These are phyloP conservation scores for Gobius niger DNA, from an alignment of 2,113 vertebrate species.

Conservation along the genomic window DNA sequence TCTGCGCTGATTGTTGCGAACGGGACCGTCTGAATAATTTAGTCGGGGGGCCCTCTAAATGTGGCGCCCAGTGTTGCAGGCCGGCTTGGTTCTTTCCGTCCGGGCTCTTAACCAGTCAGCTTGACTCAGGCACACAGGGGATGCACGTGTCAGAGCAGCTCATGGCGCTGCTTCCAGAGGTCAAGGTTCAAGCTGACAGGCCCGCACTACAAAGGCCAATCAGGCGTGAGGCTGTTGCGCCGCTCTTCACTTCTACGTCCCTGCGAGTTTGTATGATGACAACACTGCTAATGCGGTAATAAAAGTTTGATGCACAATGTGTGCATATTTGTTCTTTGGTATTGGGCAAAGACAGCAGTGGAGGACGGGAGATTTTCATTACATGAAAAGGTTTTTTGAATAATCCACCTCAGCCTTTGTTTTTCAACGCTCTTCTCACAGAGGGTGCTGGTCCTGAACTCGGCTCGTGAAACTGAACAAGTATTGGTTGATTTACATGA, in stretches of 20 bases:
- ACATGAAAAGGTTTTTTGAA: slow-evolving; percentile 67
- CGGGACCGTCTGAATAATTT: slow-evolving; percentile 75
- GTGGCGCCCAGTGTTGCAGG: slow-evolving; percentile 51
- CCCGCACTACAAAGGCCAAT: slow-evolving; percentile 48
- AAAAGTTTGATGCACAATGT: slow-evolving; percentile 61
- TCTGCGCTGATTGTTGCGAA: slow-evolving; percentile 66
- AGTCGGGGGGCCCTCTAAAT: slow-evolving; percentile 66
- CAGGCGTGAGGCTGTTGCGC: slow-evolving; percentile 60
- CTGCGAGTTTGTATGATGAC: slow-evolving; percentile 27
- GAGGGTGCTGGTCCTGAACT: slow-evolving; percentile 42
- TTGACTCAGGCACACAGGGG: slow-evolving; percentile 60
- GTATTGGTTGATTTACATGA: slow-evolving; percentile 7
- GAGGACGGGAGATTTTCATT: slow-evolving; percentile 47
- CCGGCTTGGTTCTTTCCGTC: slow-evolving; percentile 49
- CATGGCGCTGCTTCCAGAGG: slow-evolving; percentile 54
- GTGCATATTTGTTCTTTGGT: slow-evolving; percentile 40
- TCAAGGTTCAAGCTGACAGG: slow-evolving; percentile 73
- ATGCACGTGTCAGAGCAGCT: slow-evolving; percentile 66
- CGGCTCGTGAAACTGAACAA: slow-evolving; percentile 21
- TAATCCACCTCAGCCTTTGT: slow-evolving; percentile 53
- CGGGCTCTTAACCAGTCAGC: slow-evolving; percentile 74
- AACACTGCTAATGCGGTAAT: slow-evolving; percentile 54
- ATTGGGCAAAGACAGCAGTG: slow-evolving; percentile 31
- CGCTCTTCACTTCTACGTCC: slow-evolving; percentile 59
- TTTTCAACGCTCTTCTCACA: slow-evolving; percentile 46